phyloP scores from a whole-genome alignment of 2,113 vertebrate genomes.

The Azemiops feae region DNA sequence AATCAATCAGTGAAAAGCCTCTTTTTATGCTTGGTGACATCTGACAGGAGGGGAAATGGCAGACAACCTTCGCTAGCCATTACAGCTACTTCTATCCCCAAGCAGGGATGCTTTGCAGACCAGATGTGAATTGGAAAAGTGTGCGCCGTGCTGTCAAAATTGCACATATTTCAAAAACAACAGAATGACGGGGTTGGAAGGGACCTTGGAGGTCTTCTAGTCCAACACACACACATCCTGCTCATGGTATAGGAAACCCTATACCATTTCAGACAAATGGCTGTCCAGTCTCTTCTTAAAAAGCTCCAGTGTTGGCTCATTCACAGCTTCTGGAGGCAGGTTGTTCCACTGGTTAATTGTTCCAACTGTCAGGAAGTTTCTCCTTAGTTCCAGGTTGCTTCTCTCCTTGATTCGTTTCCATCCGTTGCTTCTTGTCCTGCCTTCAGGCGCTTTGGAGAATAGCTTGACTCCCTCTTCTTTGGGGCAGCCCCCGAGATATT shows the following conservation, averaged over 20 bases:
- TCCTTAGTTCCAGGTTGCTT: too few species aligned
- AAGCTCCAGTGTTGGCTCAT: not conserved
- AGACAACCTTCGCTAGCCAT: not conserved
- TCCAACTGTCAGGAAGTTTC: too few species aligned
- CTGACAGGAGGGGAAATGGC: not conserved
- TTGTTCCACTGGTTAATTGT: too few species aligned
- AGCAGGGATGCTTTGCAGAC: not conserved
- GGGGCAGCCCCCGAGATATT: too few species aligned
- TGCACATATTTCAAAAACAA: not conserved
- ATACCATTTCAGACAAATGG: not conserved
- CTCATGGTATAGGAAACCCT: not conserved
- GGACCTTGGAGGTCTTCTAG: not conserved
- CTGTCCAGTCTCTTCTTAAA: not conserved
- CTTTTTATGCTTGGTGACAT: not conserved
- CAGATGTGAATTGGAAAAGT: not conserved
- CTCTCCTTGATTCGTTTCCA: too few species aligned
- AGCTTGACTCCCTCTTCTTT: too few species aligned
- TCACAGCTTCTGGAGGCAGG: not conserved
- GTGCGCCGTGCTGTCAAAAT: not conserved
- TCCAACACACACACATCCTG: not conserved
- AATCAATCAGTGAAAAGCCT: not conserved
- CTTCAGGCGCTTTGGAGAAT: too few species aligned
- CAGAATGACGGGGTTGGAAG: not conserved
- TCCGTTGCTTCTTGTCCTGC: too few species aligned
- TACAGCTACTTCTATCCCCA: not conserved